Evolutionary conservation across 2,888 invertebrate genomes (phyloP).

Genomic region (Strigamia crassipes): DNA sequence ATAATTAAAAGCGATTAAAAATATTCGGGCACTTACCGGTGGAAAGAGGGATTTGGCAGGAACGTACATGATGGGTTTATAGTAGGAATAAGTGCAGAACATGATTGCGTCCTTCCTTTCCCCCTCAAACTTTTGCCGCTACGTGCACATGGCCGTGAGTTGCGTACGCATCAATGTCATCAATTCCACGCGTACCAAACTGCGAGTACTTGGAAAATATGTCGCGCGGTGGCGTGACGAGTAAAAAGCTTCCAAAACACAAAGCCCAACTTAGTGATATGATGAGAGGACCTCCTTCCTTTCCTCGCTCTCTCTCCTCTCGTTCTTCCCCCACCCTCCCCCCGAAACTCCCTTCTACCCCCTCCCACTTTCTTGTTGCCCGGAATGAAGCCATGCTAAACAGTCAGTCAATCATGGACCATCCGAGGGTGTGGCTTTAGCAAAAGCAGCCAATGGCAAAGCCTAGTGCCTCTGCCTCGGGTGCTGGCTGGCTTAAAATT

Average conservation of each 20-base stretch:
- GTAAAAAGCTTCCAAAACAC: not conserved
- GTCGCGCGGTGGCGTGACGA: slow-evolving; percentile 8
- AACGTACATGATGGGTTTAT: slow-evolving; percentile 50
- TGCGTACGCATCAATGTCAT: slow-evolving; percentile 14
- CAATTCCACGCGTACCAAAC: slow-evolving; percentile 10
- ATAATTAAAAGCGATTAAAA: not conserved
- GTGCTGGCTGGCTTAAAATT: slow-evolving; percentile 47
- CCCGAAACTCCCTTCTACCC: slow-evolving; percentile 23
- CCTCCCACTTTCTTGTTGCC: not conserved
- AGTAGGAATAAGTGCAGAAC: slow-evolving; percentile 51
- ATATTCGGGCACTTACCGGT: slow-evolving; percentile 47
- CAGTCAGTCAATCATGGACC: slow-evolving; percentile 47
- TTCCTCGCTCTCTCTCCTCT: slow-evolving; percentile 1
- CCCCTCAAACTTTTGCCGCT: not conserved
- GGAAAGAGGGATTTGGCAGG: slow-evolving; percentile 49
- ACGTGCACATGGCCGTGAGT: not conserved
- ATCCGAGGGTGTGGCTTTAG: slow-evolving; percentile 44
- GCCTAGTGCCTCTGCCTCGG: slow-evolving; percentile 36
- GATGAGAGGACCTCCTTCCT: slow-evolving; percentile 1
- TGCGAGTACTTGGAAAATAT: not conserved
- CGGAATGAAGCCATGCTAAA: slow-evolving; percentile 31
- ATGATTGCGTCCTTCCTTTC: slow-evolving; percentile 44
- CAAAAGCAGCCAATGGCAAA: slow-evolving; percentile 43
- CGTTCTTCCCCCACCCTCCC: slow-evolving; percentile 12
- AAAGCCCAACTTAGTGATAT: not conserved